phyloP scores from a whole-genome alignment of 2,113 vertebrate species.

The Mormyrus iriodes region DNA sequence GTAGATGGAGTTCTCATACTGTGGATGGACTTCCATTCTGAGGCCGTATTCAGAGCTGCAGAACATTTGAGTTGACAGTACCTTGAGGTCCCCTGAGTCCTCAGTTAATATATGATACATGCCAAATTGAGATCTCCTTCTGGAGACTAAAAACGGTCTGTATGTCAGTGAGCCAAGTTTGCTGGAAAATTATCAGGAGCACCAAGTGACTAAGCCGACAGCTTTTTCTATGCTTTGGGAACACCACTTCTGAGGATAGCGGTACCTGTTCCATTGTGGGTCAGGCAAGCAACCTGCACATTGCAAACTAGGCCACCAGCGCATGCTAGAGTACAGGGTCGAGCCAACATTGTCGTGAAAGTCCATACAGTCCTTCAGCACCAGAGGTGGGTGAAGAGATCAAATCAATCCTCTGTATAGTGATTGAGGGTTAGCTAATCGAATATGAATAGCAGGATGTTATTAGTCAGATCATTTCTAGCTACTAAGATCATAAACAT shows the following conservation, averaged over 20 bases:
- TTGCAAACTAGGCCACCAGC: background rate
- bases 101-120: background rate
- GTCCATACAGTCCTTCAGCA: background rate
- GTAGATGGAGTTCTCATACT: background rate
- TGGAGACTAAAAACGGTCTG: background rate
- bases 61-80: background rate
- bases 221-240: background rate
- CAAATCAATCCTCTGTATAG: background rate
- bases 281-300: background rate
- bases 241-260: background rate
- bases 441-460: background rate
- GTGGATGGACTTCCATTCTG: background rate
- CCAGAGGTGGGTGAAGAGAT: background rate
- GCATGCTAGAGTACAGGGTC: background rate
- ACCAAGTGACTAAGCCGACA: background rate
- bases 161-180: background rate
- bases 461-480: background rate
- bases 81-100: background rate
- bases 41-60: background rate
- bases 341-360: background rate
- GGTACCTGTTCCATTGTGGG: background rate
- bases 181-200: background rate
- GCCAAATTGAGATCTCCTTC: background rate
- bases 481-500: background rate
- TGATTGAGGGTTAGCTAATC: background rate